These are phyloP conservation scores for Euphysa ruthae DNA, from an alignment of 30 jellyfish, hydroid and myxozoan species.

Conservation along the genomic window DNA sequence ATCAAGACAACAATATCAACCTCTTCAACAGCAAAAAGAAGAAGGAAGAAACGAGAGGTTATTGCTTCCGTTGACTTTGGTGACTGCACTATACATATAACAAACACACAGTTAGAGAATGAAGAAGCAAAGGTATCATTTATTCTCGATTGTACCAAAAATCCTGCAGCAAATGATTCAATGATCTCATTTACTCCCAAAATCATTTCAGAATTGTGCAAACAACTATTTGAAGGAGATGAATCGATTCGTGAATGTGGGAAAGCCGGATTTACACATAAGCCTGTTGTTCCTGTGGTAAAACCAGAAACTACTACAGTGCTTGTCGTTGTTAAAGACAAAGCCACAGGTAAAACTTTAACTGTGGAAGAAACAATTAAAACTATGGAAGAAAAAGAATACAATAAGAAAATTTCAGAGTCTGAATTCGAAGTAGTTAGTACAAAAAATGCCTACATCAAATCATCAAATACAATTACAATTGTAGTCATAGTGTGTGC, in stretches of 20 bases:
- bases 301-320: slow-evolving; percentile 6
- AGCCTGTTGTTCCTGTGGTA: background rate
- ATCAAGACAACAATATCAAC: slow-evolving; percentile 9
- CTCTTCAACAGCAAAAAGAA: background rate
- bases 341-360: slow-evolving; percentile 25
- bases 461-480: background rate
- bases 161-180: background rate
- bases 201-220: background rate
- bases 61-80: slow-evolving; percentile 15
- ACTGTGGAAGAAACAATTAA: slow-evolving; percentile 48
- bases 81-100: slow-evolving; percentile 11
- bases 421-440: background rate
- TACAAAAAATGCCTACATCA: background rate
- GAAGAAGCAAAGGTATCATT: background rate
- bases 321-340: slow-evolving; percentile 31
- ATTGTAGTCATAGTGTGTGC: slow-evolving; percentile 1
- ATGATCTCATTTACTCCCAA: background rate
- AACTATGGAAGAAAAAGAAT: slow-evolving; percentile 28
- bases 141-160: slow-evolving; percentile 7
- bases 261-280: background rate
- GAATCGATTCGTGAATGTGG: slow-evolving; percentile 12
- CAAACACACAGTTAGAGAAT: background rate
- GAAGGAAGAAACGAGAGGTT: slow-evolving; percentile 3
- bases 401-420: background rate
- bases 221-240: background rate